These are phyloP conservation scores for Eumacrocentrus americanus DNA, from an alignment of 2,888 invertebrate genomes.

Conservation along the genomic window DNA sequence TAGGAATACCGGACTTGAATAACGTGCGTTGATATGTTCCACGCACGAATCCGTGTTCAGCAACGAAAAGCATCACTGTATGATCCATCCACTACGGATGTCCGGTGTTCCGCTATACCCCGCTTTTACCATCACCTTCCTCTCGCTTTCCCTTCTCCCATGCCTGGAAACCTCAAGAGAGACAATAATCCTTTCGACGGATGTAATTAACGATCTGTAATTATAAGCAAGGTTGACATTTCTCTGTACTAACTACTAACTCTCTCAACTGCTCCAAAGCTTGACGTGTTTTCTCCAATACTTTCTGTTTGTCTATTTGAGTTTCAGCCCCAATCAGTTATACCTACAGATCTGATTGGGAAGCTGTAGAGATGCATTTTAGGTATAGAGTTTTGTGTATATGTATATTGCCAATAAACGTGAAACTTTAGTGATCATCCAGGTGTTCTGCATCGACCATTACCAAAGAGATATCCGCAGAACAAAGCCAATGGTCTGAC, in stretches of 20 bases:
- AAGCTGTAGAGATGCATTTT: too few relatives aligned
- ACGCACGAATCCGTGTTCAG: neutral
- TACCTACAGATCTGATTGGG: too few relatives aligned
- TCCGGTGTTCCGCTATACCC: slow-evolving; percentile 56
- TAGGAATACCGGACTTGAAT: too few relatives aligned
- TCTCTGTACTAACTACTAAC: too few relatives aligned
- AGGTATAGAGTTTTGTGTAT: too few relatives aligned
- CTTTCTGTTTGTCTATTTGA: too few relatives aligned
- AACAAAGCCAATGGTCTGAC: slow-evolving; percentile 10
- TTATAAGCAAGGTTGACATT: too few relatives aligned
- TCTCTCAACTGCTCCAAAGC: too few relatives aligned
- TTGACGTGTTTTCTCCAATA: too few relatives aligned
- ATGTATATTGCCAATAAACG: neutral
- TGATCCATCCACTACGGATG: slow-evolving; percentile 47
- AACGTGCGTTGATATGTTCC: neutral
- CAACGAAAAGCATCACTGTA: neutral
- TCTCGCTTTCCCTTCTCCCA: slow-evolving; percentile 22
- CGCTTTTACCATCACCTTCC: slow-evolving; percentile 35
- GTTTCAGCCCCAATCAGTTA: too few relatives aligned
- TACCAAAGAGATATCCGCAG: neutral
- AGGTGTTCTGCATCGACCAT: neutral
- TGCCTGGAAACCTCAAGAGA: neutral
- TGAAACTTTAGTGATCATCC: neutral
- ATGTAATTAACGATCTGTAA: slow-evolving; percentile 8
- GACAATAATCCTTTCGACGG: neutral